Percentiles rank a stretch among this genome's conserved stretches.
Evolutionary conservation across 2,113 vertebrate species (phyloP).

Genomic region (Erpornis zantholeuca): DNA sequence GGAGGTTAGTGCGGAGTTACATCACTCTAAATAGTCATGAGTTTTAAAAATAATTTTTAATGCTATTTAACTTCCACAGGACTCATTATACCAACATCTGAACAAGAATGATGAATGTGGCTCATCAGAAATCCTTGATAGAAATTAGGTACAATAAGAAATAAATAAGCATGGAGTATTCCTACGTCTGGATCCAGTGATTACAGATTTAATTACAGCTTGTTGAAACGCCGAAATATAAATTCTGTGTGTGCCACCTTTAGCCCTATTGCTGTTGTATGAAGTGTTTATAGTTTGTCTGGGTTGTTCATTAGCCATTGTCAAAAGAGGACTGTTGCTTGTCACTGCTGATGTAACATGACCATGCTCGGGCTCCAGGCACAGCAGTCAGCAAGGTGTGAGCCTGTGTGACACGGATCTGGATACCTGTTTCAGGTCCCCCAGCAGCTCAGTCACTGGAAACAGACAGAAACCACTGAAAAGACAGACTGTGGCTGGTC

Average conservation of each 20-base stretch:
- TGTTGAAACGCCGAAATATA: neutral
- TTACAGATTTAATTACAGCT: neutral
- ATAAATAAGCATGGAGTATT: neutral
- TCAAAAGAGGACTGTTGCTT: neutral
- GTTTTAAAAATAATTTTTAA: neutral
- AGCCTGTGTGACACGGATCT: fast-evolving
- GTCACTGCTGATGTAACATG: neutral
- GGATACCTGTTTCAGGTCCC: neutral
- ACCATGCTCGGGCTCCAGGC: fast-evolving
- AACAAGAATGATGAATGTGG: neutral
- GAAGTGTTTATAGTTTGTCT: neutral
- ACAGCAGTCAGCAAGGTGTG: neutral
- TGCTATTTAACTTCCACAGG: neutral
- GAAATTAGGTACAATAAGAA: neutral
- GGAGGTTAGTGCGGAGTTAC: neutral
- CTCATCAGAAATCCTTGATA: neutral
- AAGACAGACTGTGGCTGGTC: neutral
- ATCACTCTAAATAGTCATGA: neutral
- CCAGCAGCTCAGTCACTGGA: neutral
- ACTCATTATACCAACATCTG: neutral
- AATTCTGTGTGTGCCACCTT: neutral
- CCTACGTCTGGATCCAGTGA: neutral
- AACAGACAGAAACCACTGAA: neutral
- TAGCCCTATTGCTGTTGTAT: fast-evolving
- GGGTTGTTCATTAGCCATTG: neutral